A percentile compares a stretch with the other conserved stretches of the same genome.
These are phyloP conservation scores for Sibirionetta formosa DNA, from an alignment of 2,797 vertebrate genomes.

Conservation along the genomic window DNA sequence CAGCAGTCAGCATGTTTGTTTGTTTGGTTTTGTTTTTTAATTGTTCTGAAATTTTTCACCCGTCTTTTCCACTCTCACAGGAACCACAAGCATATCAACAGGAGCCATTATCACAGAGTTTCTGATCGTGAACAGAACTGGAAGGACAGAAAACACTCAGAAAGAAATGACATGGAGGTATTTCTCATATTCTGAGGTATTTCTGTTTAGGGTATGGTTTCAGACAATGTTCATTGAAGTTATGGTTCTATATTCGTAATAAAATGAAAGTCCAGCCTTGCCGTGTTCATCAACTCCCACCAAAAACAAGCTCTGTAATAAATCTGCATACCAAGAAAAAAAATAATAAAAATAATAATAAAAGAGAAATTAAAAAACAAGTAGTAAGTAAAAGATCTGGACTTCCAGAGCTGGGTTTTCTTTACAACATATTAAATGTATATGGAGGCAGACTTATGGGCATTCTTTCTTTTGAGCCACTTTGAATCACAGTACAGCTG, in stretches of 20 bases:
- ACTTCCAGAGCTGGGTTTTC: neutral
- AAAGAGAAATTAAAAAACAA: neutral
- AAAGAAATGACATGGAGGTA: neutral
- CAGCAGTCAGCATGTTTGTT: accelerated
- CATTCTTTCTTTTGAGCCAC: neutral
- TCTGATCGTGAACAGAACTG: neutral
- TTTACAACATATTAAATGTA: accelerated
- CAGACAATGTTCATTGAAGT: neutral
- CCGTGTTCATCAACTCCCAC: neutral
- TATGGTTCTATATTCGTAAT: neutral
- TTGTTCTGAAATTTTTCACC: neutral
- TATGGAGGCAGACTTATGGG: accelerated
- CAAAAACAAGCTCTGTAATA: neutral
- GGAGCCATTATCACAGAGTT: neutral
- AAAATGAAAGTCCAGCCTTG: neutral
- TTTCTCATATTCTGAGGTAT: neutral
- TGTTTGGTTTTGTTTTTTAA: neutral
- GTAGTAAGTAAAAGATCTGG: neutral
- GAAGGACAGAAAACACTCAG: neutral
- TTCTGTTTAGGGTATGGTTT: neutral
- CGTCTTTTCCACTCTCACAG: accelerated
- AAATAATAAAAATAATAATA: neutral
- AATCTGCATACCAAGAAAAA: neutral
- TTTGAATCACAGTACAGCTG: neutral
- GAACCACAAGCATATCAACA: neutral